phyloP scores from a whole-genome alignment of 2,888 invertebrate genomes.

The Ptychoptera contaminata region DNA sequence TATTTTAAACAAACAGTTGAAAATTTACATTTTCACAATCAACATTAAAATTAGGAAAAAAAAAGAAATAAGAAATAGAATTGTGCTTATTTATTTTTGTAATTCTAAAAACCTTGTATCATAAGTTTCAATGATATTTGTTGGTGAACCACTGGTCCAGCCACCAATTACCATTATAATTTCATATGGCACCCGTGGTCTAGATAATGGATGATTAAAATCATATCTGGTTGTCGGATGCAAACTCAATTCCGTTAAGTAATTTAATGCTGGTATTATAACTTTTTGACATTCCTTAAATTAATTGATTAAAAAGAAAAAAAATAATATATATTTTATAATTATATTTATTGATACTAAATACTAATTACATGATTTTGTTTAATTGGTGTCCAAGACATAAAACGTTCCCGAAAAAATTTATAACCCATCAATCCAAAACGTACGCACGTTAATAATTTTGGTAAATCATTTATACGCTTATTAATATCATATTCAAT shows the following conservation, averaged over 20 bases:
- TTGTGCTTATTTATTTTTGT: constrained; percentile 15
- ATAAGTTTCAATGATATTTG: constrained; percentile 64
- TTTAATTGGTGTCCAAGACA: constrained; percentile 37
- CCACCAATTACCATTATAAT: constrained; percentile 72
- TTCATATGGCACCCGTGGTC: constrained; percentile 61
- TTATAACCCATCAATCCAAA: constrained; percentile 46
- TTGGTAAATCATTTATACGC: constrained; percentile 38
- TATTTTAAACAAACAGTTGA: no score
- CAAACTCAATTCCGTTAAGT: constrained; percentile 36
- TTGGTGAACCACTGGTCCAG: constrained; percentile 72
- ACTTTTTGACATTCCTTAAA: constrained; percentile 38
- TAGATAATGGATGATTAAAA: constrained; percentile 40
- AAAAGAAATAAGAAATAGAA: no score
- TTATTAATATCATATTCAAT: constrained; percentile 40
- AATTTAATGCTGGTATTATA: constrained; percentile 36
- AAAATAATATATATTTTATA: constrained; percentile 2
- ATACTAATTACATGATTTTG: constrained; percentile 32
- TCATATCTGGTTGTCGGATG: constrained; percentile 35
- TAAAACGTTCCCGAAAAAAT: constrained; percentile 39
- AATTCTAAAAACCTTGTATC: constrained; percentile 42
- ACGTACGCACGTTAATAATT: constrained; percentile 45
- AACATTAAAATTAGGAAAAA: no score
- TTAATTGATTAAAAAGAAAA: not conserved
- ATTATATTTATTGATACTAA: not conserved
- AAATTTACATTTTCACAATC: no score